Evolutionary conservation across 2,888 invertebrate species (phyloP).

Genomic region (Pammene fasciana): DNA sequence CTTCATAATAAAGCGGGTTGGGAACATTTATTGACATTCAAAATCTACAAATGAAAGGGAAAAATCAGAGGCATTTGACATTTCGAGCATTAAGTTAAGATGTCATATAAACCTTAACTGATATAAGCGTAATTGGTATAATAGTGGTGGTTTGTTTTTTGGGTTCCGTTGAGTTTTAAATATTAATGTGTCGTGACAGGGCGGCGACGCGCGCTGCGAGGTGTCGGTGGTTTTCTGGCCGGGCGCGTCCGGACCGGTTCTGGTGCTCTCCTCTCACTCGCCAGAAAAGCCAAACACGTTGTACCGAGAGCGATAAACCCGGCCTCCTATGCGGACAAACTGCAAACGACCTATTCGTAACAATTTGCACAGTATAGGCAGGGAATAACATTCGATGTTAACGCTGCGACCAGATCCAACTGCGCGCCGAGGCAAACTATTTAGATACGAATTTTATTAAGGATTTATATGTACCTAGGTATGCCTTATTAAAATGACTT

Average conservation of each 20-base stretch:
- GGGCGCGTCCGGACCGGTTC: slow-evolving; percentile 79
- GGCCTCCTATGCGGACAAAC: slow-evolving; percentile 68
- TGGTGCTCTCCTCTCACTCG: slow-evolving; percentile 59
- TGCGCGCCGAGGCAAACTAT: slow-evolving; percentile 50
- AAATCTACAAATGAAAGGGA: slow-evolving; percentile 20
- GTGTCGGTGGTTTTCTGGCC: slow-evolving; percentile 82
- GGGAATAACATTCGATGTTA: slow-evolving; percentile 29
- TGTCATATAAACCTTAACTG: slow-evolving; percentile 54
- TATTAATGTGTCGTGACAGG: slow-evolving; percentile 82
- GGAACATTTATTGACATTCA: slow-evolving; percentile 29
- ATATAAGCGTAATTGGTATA: slow-evolving; percentile 66
- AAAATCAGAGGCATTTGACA: slow-evolving; percentile 52
- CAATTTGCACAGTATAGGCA: slow-evolving; percentile 64
- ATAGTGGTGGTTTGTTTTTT: slow-evolving; percentile 68
- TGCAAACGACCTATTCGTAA: slow-evolving; percentile 74
- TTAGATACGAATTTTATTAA: slow-evolving; percentile 15
- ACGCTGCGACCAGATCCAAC: slow-evolving; percentile 19
- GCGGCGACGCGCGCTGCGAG: slow-evolving; percentile 67
- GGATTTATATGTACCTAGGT: neutral
- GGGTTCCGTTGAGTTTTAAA: slow-evolving; percentile 70
- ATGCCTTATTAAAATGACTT: neutral
- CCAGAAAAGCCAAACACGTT: slow-evolving; percentile 73
- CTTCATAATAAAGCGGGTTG: slow-evolving; percentile 54
- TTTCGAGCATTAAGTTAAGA: slow-evolving; percentile 49
- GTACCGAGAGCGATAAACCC: slow-evolving; percentile 78